These are phyloP conservation scores for Leiothrix lutea DNA, from an alignment of 2,113 vertebrate species.

Conservation along the genomic window DNA sequence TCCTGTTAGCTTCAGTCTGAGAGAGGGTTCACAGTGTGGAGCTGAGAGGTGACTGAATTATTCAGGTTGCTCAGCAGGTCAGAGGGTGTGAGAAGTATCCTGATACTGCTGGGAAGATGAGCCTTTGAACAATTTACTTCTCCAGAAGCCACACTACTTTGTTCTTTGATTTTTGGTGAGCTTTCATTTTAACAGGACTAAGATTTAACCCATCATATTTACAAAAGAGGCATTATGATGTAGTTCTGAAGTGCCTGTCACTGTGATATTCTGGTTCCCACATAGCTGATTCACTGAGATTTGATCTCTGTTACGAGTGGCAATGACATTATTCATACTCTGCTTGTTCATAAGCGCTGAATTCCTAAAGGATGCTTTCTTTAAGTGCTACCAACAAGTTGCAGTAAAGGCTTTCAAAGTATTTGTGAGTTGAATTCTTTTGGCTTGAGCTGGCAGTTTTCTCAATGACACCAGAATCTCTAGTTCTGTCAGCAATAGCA, in stretches of 20 bases:
- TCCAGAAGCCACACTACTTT: not conserved
- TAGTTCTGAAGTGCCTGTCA: not conserved
- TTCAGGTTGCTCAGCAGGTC: not conserved
- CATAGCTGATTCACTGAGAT: not conserved
- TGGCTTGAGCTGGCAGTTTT: accelerated
- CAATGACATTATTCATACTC: not conserved
- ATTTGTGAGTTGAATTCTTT: not conserved
- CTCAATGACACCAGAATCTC: not conserved
- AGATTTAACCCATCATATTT: not conserved
- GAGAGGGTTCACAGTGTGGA: not conserved
- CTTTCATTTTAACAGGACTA: not conserved
- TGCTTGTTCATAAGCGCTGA: not conserved
- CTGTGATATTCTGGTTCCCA: not conserved
- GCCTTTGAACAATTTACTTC: not conserved
- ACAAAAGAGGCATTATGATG: not conserved
- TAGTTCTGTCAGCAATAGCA: not conserved
- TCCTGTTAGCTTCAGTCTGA: not conserved
- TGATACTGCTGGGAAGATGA: not conserved
- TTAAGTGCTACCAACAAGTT: not conserved
- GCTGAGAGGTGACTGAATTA: not conserved
- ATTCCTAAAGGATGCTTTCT: not conserved
- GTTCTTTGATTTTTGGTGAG: not conserved
- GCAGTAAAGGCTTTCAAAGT: not conserved
- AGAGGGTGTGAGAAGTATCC: not conserved
- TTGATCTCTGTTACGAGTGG: not conserved